Evolutionary conservation across 2,113 vertebrate species (phyloP).

Genomic region (Plecturocebus donacophilus): DNA sequence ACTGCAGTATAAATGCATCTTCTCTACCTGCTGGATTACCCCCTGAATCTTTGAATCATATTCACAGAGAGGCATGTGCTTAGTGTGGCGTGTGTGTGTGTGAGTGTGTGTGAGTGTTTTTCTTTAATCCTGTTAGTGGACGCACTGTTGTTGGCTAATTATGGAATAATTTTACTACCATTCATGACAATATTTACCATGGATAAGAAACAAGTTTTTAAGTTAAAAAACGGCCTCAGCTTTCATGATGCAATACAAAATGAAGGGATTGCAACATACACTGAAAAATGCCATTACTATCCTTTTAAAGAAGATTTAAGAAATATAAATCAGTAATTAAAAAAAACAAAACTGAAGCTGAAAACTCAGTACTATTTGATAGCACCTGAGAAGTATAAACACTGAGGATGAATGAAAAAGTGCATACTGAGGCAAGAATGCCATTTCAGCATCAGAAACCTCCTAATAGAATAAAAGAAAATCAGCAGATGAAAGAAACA

Average conservation of each 20-base stretch:
- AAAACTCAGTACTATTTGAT: background rate
- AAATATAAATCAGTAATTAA: background rate
- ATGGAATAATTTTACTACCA: background rate
- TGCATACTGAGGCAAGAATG: background rate
- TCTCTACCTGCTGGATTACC: background rate
- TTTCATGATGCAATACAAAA: background rate
- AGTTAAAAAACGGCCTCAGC: background rate
- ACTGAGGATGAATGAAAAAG: background rate
- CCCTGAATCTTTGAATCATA: background rate
- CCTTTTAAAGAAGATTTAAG: background rate
- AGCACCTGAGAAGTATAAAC: background rate
- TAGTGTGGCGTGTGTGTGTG: background rate
- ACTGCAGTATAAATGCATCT: background rate
- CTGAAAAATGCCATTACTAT: background rate
- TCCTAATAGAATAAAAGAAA: background rate
- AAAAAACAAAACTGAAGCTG: background rate
- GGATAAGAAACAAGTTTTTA: background rate
- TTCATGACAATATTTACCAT: background rate
- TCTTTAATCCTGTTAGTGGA: background rate
- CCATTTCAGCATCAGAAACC: background rate
- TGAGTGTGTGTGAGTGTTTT: background rate
- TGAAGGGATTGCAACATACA: background rate
- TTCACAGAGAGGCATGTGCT: background rate
- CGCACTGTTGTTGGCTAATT: background rate
- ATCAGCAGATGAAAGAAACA: background rate